phyloP scores from a whole-genome alignment of 2,888 invertebrate genomes.

The Macrophya alboannulata region DNA sequence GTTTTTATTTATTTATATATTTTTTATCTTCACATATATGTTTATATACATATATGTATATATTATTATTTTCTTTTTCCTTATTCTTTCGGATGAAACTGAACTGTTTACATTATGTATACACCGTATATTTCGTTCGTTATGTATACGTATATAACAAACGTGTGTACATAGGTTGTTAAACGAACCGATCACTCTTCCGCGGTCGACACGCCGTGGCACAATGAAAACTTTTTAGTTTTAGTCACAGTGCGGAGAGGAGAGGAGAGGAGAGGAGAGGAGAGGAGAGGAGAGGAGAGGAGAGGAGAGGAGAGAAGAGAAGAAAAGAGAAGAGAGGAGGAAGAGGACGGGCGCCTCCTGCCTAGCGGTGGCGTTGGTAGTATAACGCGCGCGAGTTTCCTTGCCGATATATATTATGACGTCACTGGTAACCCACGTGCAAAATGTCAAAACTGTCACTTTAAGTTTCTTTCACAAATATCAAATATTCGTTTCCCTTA shows the following conservation, averaged over 20 bases:
- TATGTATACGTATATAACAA: background rate
- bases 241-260: background rate
- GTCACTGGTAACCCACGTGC: constrained; percentile 34
- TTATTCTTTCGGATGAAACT: background rate
- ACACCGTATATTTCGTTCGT: background rate
- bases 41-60: background rate
- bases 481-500: background rate
- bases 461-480: background rate
- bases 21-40: background rate
- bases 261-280: background rate
- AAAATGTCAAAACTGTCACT: constrained; percentile 47
- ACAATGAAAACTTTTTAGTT: constrained; percentile 22
- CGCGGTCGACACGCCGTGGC: background rate
- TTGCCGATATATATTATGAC: constrained; percentile 16
- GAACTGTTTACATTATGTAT: too few relatives aligned
- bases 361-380: background rate
- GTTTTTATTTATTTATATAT: too few relatives aligned
- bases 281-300: background rate
- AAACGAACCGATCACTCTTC: constrained; percentile 4
- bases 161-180: background rate
- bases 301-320: too few relatives aligned
- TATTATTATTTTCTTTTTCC: background rate
- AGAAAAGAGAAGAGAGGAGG: too few relatives aligned
- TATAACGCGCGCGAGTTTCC: background rate
- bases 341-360: background rate